phyloP scores from a whole-genome alignment of 2,888 invertebrate species.

The Zeuzera pyrina region DNA sequence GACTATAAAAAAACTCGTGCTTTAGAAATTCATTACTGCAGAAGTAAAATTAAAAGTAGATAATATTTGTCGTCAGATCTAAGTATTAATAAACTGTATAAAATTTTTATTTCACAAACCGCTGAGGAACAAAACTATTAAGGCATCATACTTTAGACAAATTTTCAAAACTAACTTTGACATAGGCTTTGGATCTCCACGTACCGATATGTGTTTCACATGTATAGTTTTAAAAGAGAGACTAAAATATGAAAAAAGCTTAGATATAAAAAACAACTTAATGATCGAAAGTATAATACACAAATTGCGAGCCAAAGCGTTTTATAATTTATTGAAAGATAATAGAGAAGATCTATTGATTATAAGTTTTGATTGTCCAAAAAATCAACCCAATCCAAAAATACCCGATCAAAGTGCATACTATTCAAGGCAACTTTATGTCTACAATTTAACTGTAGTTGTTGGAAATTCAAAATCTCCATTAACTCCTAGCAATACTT shows the following conservation, averaged over 20 bases:
- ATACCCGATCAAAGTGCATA: slow-evolving; percentile 11
- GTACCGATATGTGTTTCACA: neutral
- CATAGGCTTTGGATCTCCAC: slow-evolving; percentile 1
- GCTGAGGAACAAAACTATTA: neutral
- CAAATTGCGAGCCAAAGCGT: neutral
- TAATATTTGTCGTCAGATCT: neutral
- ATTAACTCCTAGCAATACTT: slow-evolving; percentile 9
- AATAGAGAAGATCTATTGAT: slow-evolving; percentile 12
- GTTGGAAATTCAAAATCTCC: slow-evolving; percentile 6
- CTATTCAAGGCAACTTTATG: slow-evolving; percentile 9
- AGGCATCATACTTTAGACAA: neutral
- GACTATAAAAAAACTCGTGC: slow-evolving; percentile 1
- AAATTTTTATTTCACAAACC: neutral
- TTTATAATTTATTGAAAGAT: slow-evolving; percentile 6
- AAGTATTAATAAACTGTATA: slow-evolving; percentile 1
- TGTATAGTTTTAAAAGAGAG: neutral
- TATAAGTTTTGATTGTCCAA: slow-evolving; percentile 15
- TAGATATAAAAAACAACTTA: neutral
- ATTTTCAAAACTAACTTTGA: neutral
- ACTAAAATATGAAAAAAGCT: neutral
- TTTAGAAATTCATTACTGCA: slow-evolving; percentile 1
- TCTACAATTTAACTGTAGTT: slow-evolving; percentile 11
- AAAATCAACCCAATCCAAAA: slow-evolving; percentile 12
- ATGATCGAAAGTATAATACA: neutral
- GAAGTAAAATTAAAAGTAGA: slow-evolving; percentile 1